These are phyloP conservation scores for Drosophila engyochracea DNA, from an alignment of 2,888 invertebrate genomes.

Conservation along the genomic window DNA sequence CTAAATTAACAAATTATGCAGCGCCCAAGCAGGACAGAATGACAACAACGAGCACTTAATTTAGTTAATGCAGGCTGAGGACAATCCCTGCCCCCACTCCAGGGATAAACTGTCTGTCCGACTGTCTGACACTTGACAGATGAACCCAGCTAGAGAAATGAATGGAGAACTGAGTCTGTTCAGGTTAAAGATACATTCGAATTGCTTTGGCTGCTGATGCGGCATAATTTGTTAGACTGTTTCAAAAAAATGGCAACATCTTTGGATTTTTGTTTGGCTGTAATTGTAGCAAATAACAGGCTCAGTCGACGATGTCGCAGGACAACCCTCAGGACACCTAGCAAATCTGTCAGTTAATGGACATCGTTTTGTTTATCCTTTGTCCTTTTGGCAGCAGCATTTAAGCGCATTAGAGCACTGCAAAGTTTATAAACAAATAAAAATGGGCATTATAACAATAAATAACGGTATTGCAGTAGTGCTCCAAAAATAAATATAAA, in stretches of 20 bases:
- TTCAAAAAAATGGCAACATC: constrained; percentile 36
- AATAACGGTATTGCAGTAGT: constrained; percentile 42
- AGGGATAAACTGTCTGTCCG: background rate
- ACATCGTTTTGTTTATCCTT: constrained; percentile 35
- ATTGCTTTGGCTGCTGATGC: constrained; percentile 69
- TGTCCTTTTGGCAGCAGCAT: constrained; percentile 19
- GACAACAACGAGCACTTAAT: constrained; percentile 68
- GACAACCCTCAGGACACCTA: constrained; percentile 31
- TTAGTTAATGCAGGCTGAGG: constrained; percentile 71
- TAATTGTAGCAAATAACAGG: constrained; percentile 60
- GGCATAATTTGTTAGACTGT: constrained; percentile 68
- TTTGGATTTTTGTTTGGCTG: constrained; percentile 44
- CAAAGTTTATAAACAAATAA: constrained; percentile 58
- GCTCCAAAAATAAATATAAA: constrained; percentile 15
- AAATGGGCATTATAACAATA: constrained; percentile 51
- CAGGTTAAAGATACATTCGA: constrained; percentile 60
- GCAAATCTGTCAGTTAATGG: constrained; percentile 51
- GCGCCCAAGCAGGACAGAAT: constrained; percentile 38
- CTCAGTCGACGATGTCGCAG: constrained; percentile 3
- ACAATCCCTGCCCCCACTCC: constrained; percentile 30
- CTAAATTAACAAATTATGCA: constrained; percentile 78
- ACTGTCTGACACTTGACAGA: constrained; percentile 79
- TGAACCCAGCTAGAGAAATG: constrained; percentile 52
- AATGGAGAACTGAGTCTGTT: background rate
- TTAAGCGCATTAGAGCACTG: constrained; percentile 50